Conservation (phyloP, 2,888 invertebrate genomes). For the Lasioglossum lativentre region DNA sequence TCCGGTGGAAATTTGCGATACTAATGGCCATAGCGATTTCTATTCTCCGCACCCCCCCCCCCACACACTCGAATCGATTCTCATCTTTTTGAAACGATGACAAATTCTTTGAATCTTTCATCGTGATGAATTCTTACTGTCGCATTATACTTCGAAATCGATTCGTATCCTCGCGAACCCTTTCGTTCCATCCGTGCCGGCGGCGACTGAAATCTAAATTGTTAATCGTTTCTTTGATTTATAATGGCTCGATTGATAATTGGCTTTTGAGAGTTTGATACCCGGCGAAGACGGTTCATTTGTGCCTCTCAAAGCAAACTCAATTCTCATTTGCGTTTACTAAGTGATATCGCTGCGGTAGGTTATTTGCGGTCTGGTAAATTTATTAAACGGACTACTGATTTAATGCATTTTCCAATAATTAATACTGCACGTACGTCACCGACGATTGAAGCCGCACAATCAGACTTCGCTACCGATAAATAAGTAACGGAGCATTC, state of each 20-base stretch:
- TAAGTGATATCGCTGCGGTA: neutral
- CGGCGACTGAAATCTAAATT: slow-evolving; percentile 20
- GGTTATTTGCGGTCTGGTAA: neutral
- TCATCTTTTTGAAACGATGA: neutral
- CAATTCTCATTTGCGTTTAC: neutral
- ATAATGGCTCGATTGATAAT: neutral
- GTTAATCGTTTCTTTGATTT: neutral
- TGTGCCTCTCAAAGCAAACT: neutral
- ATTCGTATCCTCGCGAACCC: neutral
- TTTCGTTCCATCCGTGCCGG: neutral
- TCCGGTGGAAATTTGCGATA: slow-evolving; percentile 41
- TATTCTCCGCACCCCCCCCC: neutral
- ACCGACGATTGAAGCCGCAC: neutral
- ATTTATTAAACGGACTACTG: neutral
- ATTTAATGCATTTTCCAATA: neutral
- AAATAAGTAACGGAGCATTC: neutral
- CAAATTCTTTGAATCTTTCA: slow-evolving; percentile 13
- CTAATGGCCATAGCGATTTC: slow-evolving; percentile 11
- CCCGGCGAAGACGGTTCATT: neutral
- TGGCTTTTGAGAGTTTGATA: neutral
- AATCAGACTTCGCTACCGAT: neutral
- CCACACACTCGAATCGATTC: neutral
- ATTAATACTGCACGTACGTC: neutral
- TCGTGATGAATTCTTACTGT: neutral
- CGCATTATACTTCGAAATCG: slow-evolving; percentile 2